These are phyloP conservation scores for Elachura formosa DNA, from an alignment of 2,113 vertebrate species.

Conservation along the genomic window DNA sequence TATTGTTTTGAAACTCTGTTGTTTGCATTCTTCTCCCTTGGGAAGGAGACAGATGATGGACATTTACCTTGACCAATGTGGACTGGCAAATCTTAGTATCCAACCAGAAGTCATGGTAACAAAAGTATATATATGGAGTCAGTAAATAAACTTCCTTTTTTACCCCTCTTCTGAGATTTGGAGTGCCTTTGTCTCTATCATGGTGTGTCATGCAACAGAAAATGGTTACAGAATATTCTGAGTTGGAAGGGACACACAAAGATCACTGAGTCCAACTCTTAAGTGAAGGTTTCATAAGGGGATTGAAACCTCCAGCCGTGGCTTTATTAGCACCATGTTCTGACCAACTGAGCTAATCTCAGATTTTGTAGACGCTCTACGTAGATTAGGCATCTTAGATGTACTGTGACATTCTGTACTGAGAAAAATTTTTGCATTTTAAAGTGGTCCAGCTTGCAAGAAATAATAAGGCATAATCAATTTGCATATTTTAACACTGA, in stretches of 20 bases:
- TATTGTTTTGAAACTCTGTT: too few relatives aligned
- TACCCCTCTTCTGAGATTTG: too few relatives aligned
- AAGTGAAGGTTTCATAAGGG: fast-evolving
- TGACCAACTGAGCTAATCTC: not conserved
- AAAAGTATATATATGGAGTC: too few relatives aligned
- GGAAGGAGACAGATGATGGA: too few relatives aligned
- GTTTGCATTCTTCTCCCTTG: too few relatives aligned
- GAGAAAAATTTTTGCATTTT: not conserved
- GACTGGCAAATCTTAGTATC: too few relatives aligned
- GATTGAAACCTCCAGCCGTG: not conserved
- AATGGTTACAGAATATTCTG: not conserved
- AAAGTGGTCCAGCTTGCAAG: not conserved
- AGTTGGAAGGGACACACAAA: not conserved
- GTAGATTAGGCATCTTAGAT: not conserved
- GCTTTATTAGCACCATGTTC: not conserved
- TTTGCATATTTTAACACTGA: not conserved
- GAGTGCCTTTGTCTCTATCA: too few relatives aligned
- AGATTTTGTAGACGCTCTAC: not conserved
- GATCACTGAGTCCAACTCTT: not conserved
- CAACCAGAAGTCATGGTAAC: too few relatives aligned
- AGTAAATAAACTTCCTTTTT: too few relatives aligned
- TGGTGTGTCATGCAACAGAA: too few relatives aligned
- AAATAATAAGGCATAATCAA: not conserved
- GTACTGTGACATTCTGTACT: not conserved
- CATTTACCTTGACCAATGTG: too few relatives aligned